phyloP scores from a whole-genome alignment of 1,140 invertebrate genomes.

The Ruditapes philippinarum region DNA sequence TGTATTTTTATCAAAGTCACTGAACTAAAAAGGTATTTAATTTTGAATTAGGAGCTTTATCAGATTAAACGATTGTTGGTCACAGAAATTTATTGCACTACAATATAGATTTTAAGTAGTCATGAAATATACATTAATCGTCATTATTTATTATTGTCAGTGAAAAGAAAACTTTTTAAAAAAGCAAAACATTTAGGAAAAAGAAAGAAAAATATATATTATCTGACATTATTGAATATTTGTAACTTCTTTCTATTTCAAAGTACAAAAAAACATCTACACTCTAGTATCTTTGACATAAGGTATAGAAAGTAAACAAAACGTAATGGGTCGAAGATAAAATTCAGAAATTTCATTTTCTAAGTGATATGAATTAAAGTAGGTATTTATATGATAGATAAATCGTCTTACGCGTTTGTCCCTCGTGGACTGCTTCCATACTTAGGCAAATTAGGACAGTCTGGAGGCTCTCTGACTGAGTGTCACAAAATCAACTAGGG shows the following conservation, averaged over 20 bases:
- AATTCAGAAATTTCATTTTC: background rate
- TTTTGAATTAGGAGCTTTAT: slow-evolving; percentile 16
- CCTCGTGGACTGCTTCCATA: background rate
- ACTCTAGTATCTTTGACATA: too few relatives aligned
- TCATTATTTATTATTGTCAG: too few relatives aligned
- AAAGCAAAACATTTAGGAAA: too few relatives aligned
- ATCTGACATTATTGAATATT: too few relatives aligned
- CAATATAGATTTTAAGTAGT: background rate
- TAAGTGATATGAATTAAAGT: background rate
- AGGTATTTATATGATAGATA: slow-evolving; percentile 6
- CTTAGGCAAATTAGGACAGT: background rate
- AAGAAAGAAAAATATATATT: too few relatives aligned
- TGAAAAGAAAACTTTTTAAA: too few relatives aligned
- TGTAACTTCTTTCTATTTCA: too few relatives aligned
- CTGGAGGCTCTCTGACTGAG: background rate
- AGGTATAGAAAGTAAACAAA: too few relatives aligned
- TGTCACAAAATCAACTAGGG: background rate
- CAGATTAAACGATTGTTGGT: slow-evolving; percentile 5
- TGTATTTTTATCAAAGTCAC: slow-evolving; percentile 34
- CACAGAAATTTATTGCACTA: background rate
- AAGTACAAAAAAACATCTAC: too few relatives aligned
- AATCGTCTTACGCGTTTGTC: background rate
- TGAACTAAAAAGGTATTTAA: slow-evolving; percentile 14
- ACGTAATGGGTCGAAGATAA: too few relatives aligned
- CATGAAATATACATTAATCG: too few relatives aligned